Evolutionary conservation across 2,113 vertebrate species (phyloP).

Genomic region (Scytalopus superciliaris): DNA sequence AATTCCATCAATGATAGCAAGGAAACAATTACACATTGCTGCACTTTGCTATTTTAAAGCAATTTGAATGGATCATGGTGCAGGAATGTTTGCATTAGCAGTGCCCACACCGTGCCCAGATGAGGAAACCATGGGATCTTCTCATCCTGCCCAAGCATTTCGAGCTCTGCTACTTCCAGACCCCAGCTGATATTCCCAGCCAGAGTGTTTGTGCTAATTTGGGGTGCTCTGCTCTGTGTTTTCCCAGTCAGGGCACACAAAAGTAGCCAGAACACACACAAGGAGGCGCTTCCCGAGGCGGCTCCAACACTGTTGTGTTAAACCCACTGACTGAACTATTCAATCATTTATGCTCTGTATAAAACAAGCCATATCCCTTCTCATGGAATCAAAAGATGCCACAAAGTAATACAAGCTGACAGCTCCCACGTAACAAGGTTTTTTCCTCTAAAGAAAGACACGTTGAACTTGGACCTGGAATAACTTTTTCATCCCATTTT

Average conservation of each 20-base stretch:
- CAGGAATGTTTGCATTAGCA: not conserved
- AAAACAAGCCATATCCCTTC: not conserved
- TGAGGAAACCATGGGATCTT: not conserved
- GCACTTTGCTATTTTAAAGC: not conserved
- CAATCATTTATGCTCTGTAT: not conserved
- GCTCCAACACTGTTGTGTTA: not conserved
- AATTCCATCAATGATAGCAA: not conserved
- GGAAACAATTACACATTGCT: not conserved
- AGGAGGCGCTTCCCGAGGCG: not conserved
- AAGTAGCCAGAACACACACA: not conserved
- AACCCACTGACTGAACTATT: not conserved
- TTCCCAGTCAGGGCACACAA: not conserved
- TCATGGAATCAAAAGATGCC: not conserved
- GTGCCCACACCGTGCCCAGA: not conserved
- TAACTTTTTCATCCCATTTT: slow-evolving; percentile 3
- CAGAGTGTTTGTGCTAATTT: not conserved
- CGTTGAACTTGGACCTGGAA: not conserved
- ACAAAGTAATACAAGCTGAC: not conserved
- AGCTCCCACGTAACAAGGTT: not conserved
- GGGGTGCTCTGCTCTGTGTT: not conserved
- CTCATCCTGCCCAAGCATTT: not conserved
- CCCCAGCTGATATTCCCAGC: rapidly evolving
- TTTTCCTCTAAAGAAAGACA: not conserved
- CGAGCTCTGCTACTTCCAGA: not conserved
- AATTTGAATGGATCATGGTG: not conserved